Evolutionary conservation across 2,797 vertebrate species (phyloP), one percentile per base, ranked within the genome.

Genomic region (Poecile montanus): DNA sequence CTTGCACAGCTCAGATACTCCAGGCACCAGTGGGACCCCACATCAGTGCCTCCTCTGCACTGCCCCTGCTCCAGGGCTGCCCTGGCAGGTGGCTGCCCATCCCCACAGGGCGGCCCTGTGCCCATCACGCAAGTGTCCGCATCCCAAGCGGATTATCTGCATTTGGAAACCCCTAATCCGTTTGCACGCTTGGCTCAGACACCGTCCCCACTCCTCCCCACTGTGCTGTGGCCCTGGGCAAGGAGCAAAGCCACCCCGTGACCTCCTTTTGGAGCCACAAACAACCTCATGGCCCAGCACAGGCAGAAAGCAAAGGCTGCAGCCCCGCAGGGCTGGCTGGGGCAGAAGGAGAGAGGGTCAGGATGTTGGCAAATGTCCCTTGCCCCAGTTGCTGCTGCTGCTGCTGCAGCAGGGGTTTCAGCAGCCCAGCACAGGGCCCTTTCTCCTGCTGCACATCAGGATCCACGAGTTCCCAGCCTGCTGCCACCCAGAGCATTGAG

Each of bases 151-250:
- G 95, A 94, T 97, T 95, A 94, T 89, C 92, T 60, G 89, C 84
- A 26, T 91, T 91, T 80, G 93, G 96, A 97, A 93, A 76, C 92
- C 95, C 91, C 91, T 96, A 95, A 97, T 95, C 95, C 58, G 1
- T 58, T 48, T 29, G 74, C 81, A 89, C 16, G 45, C 47, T 58
- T 82, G 78, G 85, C 75, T 93, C 93, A 76, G 88, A 85, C 77
- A 22, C 50, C 0, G 0, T 18, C 66, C 57, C 47, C 1, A 3
- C 57, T 85, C 74, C 88, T 93, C 77, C 93, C 87, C 2, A 30
- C 85, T 40, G 71, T 1, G 50, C 29, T 50, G 70, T 14, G 0
- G 82, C 47, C 16, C 65, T 14, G 22, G n/a, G 34, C 54, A 94
- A 58, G 83, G 71, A 70, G 65, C 71, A 58, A 66, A 93, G 54